These are phyloP conservation scores for Timema podura DNA, from an alignment of 2,888 invertebrate species.

Conservation along the genomic window DNA sequence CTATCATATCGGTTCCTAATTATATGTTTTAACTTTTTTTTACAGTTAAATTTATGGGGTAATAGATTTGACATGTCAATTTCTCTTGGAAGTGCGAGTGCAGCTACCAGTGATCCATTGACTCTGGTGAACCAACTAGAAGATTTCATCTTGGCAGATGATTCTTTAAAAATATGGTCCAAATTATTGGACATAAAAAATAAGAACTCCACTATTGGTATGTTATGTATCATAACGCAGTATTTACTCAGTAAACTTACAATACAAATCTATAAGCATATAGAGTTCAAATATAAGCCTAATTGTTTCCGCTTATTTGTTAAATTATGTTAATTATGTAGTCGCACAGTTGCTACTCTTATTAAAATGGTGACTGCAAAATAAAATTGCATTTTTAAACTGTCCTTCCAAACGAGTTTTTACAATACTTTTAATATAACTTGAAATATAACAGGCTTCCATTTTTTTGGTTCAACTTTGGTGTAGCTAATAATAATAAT, in stretches of 20 bases:
- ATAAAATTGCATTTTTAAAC: too few species aligned
- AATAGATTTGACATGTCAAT: conserved; percentile 93
- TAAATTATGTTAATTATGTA: too few species aligned
- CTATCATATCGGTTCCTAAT: too few species aligned
- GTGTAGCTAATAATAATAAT: too few species aligned
- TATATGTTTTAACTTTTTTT: background rate
- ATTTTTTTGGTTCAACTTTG: too few species aligned
- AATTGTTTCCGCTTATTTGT: too few species aligned
- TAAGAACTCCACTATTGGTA: conserved; percentile 25
- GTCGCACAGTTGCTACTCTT: too few species aligned
- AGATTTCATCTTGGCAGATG: conserved; percentile 58
- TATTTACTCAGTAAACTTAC: background rate
- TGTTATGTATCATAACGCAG: background rate
- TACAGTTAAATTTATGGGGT: conserved; percentile 81
- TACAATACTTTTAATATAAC: too few species aligned
- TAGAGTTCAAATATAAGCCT: background rate
- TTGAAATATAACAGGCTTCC: too few species aligned
- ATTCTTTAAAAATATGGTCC: conserved; percentile 56
- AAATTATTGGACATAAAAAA: conserved; percentile 32
- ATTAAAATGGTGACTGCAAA: too few species aligned
- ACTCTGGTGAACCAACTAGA: conserved; percentile 53
- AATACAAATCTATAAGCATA: background rate
- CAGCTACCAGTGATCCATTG: conserved; percentile 53
- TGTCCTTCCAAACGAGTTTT: too few species aligned
- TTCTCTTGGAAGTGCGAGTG: conserved; percentile 61